Percentiles rank a stretch among this genome's conserved stretches.
Evolutionary conservation across 2,113 vertebrate genomes (phyloP).

Genomic region (Scomber scombrus): DNA sequence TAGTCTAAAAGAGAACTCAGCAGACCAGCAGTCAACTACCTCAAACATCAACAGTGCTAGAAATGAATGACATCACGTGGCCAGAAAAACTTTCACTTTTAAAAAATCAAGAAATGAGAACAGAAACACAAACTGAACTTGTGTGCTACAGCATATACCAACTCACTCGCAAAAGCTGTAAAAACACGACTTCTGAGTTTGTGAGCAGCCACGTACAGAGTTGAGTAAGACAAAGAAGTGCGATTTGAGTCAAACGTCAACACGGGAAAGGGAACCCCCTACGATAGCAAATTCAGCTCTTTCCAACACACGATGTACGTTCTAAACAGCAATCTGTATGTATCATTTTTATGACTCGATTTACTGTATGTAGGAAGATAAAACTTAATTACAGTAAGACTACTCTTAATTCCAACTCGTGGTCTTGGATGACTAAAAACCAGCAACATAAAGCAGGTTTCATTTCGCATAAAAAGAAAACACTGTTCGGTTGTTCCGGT

Average conservation of each 20-base stretch:
- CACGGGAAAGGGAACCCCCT: not conserved
- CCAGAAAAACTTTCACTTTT: not conserved
- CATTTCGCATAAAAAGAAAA: conserved; percentile 11
- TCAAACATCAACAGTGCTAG: not conserved
- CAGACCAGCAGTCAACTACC: not conserved
- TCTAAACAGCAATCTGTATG: conserved; percentile 3
- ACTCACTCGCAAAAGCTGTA: not conserved
- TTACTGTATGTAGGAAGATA: not conserved
- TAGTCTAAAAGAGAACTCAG: not conserved
- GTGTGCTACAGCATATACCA: not conserved
- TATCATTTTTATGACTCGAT: not conserved
- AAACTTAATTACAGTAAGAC: not conserved
- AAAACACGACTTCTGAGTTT: not conserved
- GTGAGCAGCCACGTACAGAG: not conserved
- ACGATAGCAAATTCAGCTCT: not conserved
- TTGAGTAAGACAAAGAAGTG: conserved; percentile 33
- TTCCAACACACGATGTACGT: not conserved
- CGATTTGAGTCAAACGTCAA: conserved; percentile 6
- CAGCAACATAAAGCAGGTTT: not conserved
- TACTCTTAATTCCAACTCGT: conserved; percentile 4
- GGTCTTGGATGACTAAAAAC: conserved; percentile 36
- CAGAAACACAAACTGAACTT: not conserved
- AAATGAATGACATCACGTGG: not conserved
- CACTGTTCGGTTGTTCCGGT: not conserved
- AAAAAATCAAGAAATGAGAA: conserved; percentile 4